Evolutionary conservation across 35 echinoderm and acorn worm genomes (phyloP).

Genomic region (Amphiura filiformis): DNA sequence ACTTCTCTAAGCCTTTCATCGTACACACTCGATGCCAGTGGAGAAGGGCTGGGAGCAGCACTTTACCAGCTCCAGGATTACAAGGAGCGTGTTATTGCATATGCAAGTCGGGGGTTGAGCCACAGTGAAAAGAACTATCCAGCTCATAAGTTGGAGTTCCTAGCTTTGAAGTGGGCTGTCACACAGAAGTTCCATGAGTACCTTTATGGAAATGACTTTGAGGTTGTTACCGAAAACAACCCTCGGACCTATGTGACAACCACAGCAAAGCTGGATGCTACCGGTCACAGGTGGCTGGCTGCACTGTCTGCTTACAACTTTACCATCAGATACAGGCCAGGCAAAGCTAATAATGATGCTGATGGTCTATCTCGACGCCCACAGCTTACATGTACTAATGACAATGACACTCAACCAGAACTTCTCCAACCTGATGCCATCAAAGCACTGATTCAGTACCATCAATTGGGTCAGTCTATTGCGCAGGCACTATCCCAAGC

Average conservation of each 20-base stretch:
- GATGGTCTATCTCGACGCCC: background rate
- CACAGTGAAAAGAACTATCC: slow-evolving; percentile 34
- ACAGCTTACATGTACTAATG: background rate
- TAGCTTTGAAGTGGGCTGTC: slow-evolving; percentile 54
- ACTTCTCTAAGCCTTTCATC: slow-evolving; percentile 28
- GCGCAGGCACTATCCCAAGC: too few relatives aligned
- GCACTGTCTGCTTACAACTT: background rate
- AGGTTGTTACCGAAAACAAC: slow-evolving; percentile 18
- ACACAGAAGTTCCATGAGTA: slow-evolving; percentile 44
- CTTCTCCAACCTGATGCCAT: background rate
- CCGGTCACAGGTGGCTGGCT: background rate
- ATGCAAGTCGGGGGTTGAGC: slow-evolving; percentile 40
- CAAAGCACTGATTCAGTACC: background rate
- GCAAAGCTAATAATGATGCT: background rate
- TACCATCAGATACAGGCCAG: background rate
- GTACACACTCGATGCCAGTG: slow-evolving; percentile 40
- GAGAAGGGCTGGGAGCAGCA: slow-evolving; percentile 21
- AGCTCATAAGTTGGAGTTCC: slow-evolving; percentile 64
- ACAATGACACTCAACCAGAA: background rate
- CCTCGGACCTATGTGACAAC: background rate
- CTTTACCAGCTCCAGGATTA: slow-evolving; percentile 34
- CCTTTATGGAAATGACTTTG: slow-evolving; percentile 33
- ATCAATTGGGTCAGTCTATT: too few relatives aligned
- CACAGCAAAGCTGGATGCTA: slow-evolving; percentile 3
- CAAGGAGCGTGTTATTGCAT: slow-evolving; percentile 36